Evolutionary conservation across 2,888 invertebrate genomes (phyloP).

Genomic region (Psylliodes chrysocephalus): DNA sequence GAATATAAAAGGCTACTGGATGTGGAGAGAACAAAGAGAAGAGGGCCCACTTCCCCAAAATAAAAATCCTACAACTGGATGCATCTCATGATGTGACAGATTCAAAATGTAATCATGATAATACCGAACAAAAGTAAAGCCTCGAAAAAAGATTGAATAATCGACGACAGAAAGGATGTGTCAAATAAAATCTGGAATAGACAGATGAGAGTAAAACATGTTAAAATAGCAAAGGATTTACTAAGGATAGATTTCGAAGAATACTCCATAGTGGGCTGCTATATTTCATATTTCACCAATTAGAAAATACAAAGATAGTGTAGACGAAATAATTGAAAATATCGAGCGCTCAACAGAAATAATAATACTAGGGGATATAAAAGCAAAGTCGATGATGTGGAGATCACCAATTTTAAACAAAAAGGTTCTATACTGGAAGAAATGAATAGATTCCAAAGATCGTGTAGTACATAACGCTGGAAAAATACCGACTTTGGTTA

Average conservation of each 20-base stretch:
- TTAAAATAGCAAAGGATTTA: neutral
- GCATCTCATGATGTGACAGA: too few relatives aligned
- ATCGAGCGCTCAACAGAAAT: neutral
- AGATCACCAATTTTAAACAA: neutral
- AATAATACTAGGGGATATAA: neutral
- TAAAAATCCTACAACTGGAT: too few relatives aligned
- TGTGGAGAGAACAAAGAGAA: too few relatives aligned
- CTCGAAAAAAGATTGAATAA: neutral
- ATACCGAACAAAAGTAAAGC: neutral
- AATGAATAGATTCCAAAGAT: conserved; percentile 1
- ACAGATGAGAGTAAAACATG: neutral
- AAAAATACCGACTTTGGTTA: neutral
- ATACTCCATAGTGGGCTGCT: neutral
- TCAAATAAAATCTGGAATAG: neutral
- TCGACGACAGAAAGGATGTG: neutral
- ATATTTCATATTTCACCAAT: neutral
- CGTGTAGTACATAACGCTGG: neutral
- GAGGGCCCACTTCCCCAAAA: too few relatives aligned
- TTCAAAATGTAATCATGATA: neutral
- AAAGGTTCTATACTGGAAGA: neutral
- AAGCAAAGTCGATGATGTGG: conserved; percentile 7
- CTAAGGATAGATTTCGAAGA: neutral
- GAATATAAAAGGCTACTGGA: too few relatives aligned
- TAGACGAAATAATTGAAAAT: neutral
- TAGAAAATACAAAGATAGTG: neutral